Conservation (phyloP, 2,797 vertebrate species). For the Aeoliscus strigatus region DNA sequence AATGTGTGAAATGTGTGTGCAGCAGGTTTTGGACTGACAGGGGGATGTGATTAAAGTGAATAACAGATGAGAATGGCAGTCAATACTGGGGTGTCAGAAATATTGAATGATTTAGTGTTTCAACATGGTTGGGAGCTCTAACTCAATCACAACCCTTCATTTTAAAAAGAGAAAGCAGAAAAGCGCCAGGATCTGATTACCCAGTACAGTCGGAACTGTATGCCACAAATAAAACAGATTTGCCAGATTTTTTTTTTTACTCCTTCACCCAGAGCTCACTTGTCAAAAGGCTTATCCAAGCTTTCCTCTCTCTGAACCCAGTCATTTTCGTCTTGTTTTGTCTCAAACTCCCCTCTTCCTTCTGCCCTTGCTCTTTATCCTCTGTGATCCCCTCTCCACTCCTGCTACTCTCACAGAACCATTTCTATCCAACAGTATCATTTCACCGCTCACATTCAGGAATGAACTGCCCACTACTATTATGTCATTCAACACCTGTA, state of each 20-base stretch:
- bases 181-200: slow-evolving; percentile 1
- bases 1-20: slow-evolving; percentile 40
- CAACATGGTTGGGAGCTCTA: slow-evolving; percentile 36
- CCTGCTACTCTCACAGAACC: slow-evolving; percentile 52
- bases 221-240: slow-evolving; percentile 68
- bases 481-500: slow-evolving; percentile 69
- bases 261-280: slow-evolving; percentile 59
- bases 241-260: slow-evolving; percentile 59
- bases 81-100: slow-evolving; percentile 58
- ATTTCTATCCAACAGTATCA: slow-evolving; percentile 64
- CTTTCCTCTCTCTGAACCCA: slow-evolving; percentile 67
- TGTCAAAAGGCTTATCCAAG: slow-evolving; percentile 72
- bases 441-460: slow-evolving; percentile 65
- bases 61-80: slow-evolving; percentile 55
- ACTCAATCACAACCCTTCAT: slow-evolving; percentile 40
- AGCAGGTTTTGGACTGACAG: slow-evolving; percentile 54
- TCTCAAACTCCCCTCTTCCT: slow-evolving; percentile 66
- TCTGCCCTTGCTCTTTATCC: slow-evolving; percentile 62
- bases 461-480: slow-evolving; percentile 66
- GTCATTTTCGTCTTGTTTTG: slow-evolving; percentile 69
- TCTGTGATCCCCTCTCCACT: slow-evolving; percentile 65
- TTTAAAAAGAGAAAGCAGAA: slow-evolving; percentile 24
- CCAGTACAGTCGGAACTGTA: slow-evolving; percentile 8
- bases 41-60: slow-evolving; percentile 65
- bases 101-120: slow-evolving; percentile 66